Base-by-base conservation (phyloP, 2,888 invertebrate species). In the Protonemura montana region DNA sequence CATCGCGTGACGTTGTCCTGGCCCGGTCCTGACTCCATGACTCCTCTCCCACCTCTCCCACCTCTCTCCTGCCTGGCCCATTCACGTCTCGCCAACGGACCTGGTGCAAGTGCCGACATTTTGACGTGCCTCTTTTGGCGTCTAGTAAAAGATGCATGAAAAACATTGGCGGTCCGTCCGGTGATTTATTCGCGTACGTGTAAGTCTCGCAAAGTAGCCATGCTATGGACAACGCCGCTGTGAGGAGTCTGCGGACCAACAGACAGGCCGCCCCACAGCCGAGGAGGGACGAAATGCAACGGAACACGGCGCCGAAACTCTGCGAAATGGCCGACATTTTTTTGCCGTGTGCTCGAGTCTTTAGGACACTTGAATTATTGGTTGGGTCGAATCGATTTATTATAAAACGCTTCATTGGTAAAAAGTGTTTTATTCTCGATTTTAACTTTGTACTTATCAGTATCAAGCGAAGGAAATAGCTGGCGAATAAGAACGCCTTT, bases 141-240 rank as follows among this genome's bases (percentile, higher is more conserved):
- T 29, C 21, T 29, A 13, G 81, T 29, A 29, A 81, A 81, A 30
- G 29, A 29, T 30, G 27, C 27, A 81, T 27, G 30, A 81, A 81
- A 30, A 81, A 81, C 81, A 81, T 29, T 29, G 21, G 25, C 81
- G n/a, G n/a, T n/a, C 81, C 28, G 81, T 21, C 29, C 5, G 30
- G 81, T 81, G 81, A 81, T 81, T 81, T 81, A 81, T 81, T 30
- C 30, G 28, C 30, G 81, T 27, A 81, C 81, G 81, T 81, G 81
- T 30, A 81, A 7, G 21, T 81, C 81, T 30, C 29, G 29, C 81
- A 30, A 81, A 81, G 81, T 81, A 81, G 81, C 29, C 26, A 27
- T 7, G 26, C 21, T 30, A 29, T 6, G n/a, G 35, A 35, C 81
- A 13, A 81, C 81, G 27, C 29, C 81, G 81, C 81, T 1, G 59